Evolutionary conservation across 2,113 vertebrate species (phyloP), one percentile per base, ranked within the genome.

Genomic region (Larimichthys crocea): DNA sequence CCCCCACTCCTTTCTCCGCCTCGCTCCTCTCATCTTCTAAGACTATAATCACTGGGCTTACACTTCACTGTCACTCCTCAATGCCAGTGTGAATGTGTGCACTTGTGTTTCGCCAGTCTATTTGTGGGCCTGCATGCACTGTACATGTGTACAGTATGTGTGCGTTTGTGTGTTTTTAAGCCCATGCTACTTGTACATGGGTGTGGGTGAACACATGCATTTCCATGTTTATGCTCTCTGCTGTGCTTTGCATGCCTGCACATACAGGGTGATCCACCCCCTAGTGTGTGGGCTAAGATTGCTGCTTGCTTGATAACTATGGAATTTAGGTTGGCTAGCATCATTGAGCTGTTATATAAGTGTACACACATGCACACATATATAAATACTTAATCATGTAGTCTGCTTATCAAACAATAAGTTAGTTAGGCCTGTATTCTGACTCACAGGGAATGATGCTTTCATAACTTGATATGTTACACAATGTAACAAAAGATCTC

Each of bases 1-100:
- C 83, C 94, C 95, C 74, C 95, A 94, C 80, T 96, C 94, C 79
- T 83, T 61, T 91, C 96, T 89, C 95, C 95, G 91, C 95, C 88
- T 89, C 89, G 16, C 77, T 88, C 84, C 84, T 83, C 86, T 93
- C 86, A 77, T 90, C 90, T 77, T 86, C 80, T 83, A 31, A 84
- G 84, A 55, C 82, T 80, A 14, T 92, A 91, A 92, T 92, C 80
- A 85, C 77, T 17, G 75, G 78, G 74, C 80, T 89, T 81, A 78
- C 83, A 44, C 83, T 88, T 92, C 90, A 88, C 89, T 88, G 91
- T 93, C 92, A 86, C 80, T 87, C 71, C 79, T 79, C 79, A 52
- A 14, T 76, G 83, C 67, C 79, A 50, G 78, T 29, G 63, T 76
- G 56, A 66, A 55, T 70, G 64, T 70, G 79, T 78, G 61, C 14